Conservation (phyloP, 2,888 invertebrate genomes). For the Pegoplata infirma region DNA sequence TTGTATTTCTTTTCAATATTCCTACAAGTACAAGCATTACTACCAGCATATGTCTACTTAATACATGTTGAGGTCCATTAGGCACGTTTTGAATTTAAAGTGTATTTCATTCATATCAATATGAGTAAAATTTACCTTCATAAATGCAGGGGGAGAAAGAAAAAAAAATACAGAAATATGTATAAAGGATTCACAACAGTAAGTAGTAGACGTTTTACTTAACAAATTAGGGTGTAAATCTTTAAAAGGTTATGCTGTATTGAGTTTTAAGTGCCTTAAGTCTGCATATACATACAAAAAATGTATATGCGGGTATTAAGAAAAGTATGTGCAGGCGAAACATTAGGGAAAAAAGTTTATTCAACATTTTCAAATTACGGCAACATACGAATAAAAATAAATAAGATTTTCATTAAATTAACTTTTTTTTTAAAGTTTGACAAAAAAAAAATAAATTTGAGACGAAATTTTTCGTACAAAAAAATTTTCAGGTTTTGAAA, state of each 20-base stretch:
- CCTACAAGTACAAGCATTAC: no score
- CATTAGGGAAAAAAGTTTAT: no score
- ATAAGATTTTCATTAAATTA: no score
- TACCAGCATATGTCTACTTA: constrained; percentile 8
- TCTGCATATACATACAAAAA: neutral
- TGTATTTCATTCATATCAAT: neutral
- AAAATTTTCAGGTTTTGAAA: no score
- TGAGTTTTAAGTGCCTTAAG: constrained; percentile 3
- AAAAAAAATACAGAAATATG: neutral
- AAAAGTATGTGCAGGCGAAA: no score
- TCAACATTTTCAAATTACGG: no score
- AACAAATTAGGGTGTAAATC: constrained; percentile 37
- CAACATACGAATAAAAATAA: no score
- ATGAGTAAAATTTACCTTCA: constrained; percentile 1
- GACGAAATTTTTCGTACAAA: no score
- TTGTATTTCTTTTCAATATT: no score
- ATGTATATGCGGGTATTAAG: neutral
- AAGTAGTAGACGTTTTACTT: constrained; percentile 22
- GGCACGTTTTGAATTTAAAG: constrained; percentile 48
- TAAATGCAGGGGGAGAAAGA: neutral
- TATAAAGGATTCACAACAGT: neutral
- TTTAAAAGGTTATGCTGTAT: constrained; percentile 36
- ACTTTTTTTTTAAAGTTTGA: no score
- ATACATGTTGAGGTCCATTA: constrained; percentile 51
- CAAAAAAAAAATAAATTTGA: no score